Evolutionary conservation across 2,888 invertebrate genomes (phyloP).

Genomic region (Neelides folsomi): DNA sequence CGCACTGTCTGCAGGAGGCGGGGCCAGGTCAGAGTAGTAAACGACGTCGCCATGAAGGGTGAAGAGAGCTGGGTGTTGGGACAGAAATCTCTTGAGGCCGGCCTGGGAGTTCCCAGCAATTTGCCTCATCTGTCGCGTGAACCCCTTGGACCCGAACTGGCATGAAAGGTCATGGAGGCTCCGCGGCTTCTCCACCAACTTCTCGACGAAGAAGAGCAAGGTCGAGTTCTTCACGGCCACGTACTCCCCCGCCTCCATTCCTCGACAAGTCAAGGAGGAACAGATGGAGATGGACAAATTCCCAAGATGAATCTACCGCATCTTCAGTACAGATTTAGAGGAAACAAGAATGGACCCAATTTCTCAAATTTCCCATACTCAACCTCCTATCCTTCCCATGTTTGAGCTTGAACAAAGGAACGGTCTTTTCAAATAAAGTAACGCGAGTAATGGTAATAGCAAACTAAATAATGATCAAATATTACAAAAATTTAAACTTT

Average conservation of each 20-base stretch:
- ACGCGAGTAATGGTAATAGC: too few species aligned
- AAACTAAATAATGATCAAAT: too few species aligned
- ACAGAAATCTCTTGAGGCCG: conserved; percentile 89
- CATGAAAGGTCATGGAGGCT: conserved; percentile 95
- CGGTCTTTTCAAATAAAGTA: too few species aligned
- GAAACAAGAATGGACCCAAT: too few species aligned
- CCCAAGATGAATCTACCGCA: too few species aligned
- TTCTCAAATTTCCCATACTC: too few species aligned
- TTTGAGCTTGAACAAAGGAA: too few species aligned
- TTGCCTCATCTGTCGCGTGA: conserved; percentile 96
- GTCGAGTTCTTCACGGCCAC: conserved; percentile 89
- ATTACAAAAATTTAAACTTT: too few species aligned
- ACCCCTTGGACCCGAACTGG: conserved; percentile 97
- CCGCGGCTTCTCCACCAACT: conserved; percentile 90
- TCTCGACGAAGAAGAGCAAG: conserved; percentile 94
- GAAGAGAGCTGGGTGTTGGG: conserved; percentile 92
- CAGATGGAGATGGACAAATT: too few species aligned
- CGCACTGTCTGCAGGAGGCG: background rate
- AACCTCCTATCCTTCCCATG: too few species aligned
- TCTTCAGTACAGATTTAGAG: too few species aligned
- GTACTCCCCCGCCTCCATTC: conserved; percentile 85
- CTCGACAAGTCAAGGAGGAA: too few species aligned
- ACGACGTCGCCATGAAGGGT: conserved; percentile 69
- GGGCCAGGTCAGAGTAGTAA: conserved; percentile 22
- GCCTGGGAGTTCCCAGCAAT: conserved; percentile 76